phyloP scores from a whole-genome alignment of 2,888 invertebrate genomes.

The Chymomyza caudatula region DNA sequence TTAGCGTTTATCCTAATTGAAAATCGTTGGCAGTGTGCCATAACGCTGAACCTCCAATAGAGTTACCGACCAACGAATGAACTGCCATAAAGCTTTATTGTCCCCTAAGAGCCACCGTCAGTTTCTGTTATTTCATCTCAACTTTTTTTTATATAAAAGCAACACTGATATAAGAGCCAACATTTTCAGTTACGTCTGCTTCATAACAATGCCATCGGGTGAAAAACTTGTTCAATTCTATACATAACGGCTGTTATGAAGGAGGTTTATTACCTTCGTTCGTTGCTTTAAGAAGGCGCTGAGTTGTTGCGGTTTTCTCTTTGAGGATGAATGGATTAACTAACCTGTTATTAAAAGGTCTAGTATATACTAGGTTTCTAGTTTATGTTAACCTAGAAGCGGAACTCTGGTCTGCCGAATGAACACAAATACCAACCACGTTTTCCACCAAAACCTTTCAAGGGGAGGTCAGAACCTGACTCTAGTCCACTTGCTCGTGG shows the following conservation, averaged over 20 bases:
- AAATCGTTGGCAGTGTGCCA: background rate
- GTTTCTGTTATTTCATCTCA: background rate
- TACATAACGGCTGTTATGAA: background rate
- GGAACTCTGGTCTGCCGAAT: too few species aligned
- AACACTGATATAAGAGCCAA: background rate
- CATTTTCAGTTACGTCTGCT: background rate
- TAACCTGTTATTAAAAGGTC: too few species aligned
- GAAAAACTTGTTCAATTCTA: background rate
- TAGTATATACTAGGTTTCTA: too few species aligned
- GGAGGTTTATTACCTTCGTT: background rate
- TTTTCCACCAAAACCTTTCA: too few species aligned
- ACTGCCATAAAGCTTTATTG: background rate
- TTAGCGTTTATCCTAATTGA: constrained; percentile 1
- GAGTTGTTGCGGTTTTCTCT: too few species aligned
- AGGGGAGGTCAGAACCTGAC: too few species aligned
- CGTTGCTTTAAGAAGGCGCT: background rate
- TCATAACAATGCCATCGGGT: background rate
- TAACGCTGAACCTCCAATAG: background rate
- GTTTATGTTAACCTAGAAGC: too few species aligned
- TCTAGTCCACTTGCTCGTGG: too few species aligned
- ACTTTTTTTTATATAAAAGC: background rate
- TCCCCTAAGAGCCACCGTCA: background rate
- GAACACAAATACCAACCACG: too few species aligned
- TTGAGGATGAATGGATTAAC: too few species aligned
- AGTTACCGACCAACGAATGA: too few species aligned